These are phyloP conservation scores for Leptarthrus brevirostris DNA, from an alignment of 2,888 invertebrate species.

Conservation along the genomic window DNA sequence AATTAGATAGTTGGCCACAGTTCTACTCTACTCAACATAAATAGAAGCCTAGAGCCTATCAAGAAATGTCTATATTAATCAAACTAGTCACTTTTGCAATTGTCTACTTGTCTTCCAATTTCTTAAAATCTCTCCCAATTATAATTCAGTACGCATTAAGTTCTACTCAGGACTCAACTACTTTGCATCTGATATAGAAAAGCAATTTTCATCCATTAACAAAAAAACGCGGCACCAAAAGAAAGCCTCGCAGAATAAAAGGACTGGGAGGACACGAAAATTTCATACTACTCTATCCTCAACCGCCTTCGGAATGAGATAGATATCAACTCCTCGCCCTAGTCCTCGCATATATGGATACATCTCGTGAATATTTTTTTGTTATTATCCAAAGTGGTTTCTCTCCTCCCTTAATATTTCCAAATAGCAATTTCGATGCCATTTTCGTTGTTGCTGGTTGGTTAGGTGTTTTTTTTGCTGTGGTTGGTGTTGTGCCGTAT, in stretches of 20 bases:
- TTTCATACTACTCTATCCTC: neutral
- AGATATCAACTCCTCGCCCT: neutral
- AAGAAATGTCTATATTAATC: too few species aligned
- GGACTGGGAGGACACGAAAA: neutral
- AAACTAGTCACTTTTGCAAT: too few species aligned
- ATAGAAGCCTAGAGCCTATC: too few species aligned
- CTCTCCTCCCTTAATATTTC: slow-evolving; percentile 47
- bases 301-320: neutral
- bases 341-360: neutral
- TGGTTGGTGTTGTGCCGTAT: slow-evolving; percentile 19
- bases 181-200: slow-evolving; percentile 30
- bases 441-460: slow-evolving; percentile 47
- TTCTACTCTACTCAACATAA: too few species aligned
- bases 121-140: too few species aligned
- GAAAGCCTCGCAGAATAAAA: neutral
- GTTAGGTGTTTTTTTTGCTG: slow-evolving; percentile 38
- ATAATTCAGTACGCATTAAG: too few species aligned
- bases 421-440: slow-evolving; percentile 50
- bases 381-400: slow-evolving; percentile 55
- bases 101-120: too few species aligned
- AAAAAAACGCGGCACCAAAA: slow-evolving; percentile 14
- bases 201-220: slow-evolving; percentile 45
- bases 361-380: slow-evolving; percentile 50
- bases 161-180: too few species aligned
- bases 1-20: too few species aligned